Conservation (phyloP, 2,113 vertebrate genomes). For the Speoplatyrhinus poulsoni region DNA sequence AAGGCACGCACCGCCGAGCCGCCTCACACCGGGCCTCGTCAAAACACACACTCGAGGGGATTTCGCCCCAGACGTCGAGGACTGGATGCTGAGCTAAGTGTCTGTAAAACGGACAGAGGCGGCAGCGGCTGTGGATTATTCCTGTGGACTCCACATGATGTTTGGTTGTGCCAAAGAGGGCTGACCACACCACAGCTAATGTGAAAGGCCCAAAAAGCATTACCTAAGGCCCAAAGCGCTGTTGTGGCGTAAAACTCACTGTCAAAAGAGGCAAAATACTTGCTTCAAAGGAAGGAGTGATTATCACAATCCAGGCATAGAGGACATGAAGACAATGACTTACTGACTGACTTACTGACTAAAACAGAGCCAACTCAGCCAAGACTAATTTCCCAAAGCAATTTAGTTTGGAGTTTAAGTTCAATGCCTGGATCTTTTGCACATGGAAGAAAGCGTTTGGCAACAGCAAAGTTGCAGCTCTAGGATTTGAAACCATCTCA, state of each 20-base stretch:
- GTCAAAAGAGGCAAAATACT: constrained; percentile 30
- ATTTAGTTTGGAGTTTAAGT: not conserved
- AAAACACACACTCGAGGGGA: constrained; percentile 31
- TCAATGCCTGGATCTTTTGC: not conserved
- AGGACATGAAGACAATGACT: constrained; percentile 14
- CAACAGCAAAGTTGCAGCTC: constrained; percentile 13
- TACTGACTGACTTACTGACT: constrained; percentile 11
- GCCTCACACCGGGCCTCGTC: constrained; percentile 31
- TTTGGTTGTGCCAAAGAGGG: constrained; percentile 48
- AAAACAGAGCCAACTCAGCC: constrained; percentile 10
- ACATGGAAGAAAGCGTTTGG: constrained; percentile 12
- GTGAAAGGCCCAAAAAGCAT: constrained; percentile 51
- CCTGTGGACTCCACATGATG: constrained; percentile 54
- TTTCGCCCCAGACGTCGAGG: constrained; percentile 36
- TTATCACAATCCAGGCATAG: not conserved
- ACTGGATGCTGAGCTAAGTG: constrained; percentile 22
- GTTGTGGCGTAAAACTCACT: constrained; percentile 43
- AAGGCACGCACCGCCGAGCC: constrained; percentile 32
- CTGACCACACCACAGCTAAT: constrained; percentile 54
- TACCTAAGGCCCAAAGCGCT: constrained; percentile 54
- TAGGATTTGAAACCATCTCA: constrained; percentile 26
- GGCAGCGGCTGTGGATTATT: constrained; percentile 45
- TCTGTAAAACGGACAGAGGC: constrained; percentile 34
- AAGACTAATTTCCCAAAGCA: constrained; percentile 15
- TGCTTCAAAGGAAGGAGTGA: constrained; percentile 15